Base-by-base conservation (phyloP, 2,797 vertebrate genomes). In the Rhinatrema bivittatum region DNA sequence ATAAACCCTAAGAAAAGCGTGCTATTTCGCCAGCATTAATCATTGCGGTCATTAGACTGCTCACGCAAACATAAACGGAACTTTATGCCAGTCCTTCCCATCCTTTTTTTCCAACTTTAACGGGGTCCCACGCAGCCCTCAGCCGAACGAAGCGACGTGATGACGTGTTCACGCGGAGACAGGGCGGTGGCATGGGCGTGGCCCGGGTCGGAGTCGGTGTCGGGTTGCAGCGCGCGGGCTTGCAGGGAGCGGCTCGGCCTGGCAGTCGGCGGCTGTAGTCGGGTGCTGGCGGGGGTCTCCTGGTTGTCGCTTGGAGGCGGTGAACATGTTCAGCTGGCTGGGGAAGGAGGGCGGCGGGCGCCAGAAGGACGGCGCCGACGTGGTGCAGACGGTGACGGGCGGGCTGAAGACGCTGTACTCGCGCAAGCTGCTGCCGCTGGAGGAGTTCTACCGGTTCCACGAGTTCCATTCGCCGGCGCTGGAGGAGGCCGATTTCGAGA, bases 391-490 rank as follows among this genome's bases (percentile, higher is more conserved):
- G 11, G 93, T 97, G 38, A 94, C 91, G 0, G 92, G 90, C 29
- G 91, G 90, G 4, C 84, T 97, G 54, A 86, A 90, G 44, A 80
- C 67, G 35, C 90, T 97, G 4, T 97, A 95, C 65, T 61, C 67
- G 44, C 89, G 84, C 66, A 95, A 94, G 82, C 81, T 97, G 65
- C 78, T 94, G 65, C 93, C 93, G 11, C 80, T 97, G 73, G 93
- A 97, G 69, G 91, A 97, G 39, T 78, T 87, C 3, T 97, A 97
- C 70, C 88, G 92, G 55, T 97, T 94, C 82, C 93, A 97, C 45
- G 93, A 97, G 52, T 97, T 97, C 79, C 93, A 97, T 70, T 97
- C 92, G 7, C 93, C 93, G 3, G 91, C 93, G 12, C 75, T 97
- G 72, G 93, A 97, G 66, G 70, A 90, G 37, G 93, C 93, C 1